Evolutionary conservation across 1,140 invertebrate genomes (phyloP), one percentile per base, ranked within the genome.

Genomic region (Heliconius himera): DNA sequence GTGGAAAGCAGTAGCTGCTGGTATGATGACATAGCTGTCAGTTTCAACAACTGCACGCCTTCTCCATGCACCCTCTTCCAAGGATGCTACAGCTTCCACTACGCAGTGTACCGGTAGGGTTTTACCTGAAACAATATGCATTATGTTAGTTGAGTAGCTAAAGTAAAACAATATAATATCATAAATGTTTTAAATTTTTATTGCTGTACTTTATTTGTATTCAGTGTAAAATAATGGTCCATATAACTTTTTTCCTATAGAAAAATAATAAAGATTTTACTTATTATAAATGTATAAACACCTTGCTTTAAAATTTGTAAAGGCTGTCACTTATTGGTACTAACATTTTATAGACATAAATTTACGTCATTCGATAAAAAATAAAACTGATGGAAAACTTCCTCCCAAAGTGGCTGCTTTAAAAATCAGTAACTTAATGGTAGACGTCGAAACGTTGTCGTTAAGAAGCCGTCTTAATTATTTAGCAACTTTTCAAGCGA

Each of bases 21-120:
- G 98, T 84, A 99, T 97, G 90, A 99, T 99, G 87, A 99, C 98
- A 91, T 98, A 99, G 85, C 97, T 98, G 93, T 99, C 98, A 13
- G 97, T 97, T 91, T 99, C 98, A 51, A 98, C 96, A 70, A 96
- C 95, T 3, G 97, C 96, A 46, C 96, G 95, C 49, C 96, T 95
- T 80, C 94, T 77, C 93, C 94, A 90, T 77, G 94, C 81, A 8
- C 93, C 95, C 83, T 97, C 96, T 70, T 97, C 96, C 81, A 97
- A 91, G 26, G 96, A 96, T 78, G 96, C 96, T 78, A 98, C 96
- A 6, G 97, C 96, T 93, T 98, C 97, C 70, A 99, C 97, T 49
- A 99, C 96, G 92, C 98, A 99, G 91, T 99, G 98, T 20, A 99
- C 97, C 77, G 98, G 98, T 84, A 99, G 95, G 73, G 98, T 98